Percentiles rank a stretch among this genome's conserved stretches.
phyloP scores from a whole-genome alignment of 2,797 vertebrate genomes.

The Paguma larvata region DNA sequence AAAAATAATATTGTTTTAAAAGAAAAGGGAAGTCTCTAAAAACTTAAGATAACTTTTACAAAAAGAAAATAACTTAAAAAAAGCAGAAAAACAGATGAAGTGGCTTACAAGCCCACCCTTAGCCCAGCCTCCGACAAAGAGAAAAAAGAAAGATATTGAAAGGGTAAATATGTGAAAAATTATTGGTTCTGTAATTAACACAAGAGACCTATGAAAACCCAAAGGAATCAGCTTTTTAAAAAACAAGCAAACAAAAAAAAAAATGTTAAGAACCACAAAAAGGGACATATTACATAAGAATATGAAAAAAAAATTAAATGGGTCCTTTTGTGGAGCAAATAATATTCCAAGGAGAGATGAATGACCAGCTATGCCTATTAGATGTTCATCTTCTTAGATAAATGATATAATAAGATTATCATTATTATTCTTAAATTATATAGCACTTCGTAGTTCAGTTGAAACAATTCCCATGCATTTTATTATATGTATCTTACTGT shows the following conservation, averaged over 20 bases:
- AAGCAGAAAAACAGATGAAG: neutral
- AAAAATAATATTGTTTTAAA: neutral
- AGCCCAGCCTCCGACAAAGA: neutral
- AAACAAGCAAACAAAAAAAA: neutral
- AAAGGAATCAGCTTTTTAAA: neutral
- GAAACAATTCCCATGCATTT: neutral
- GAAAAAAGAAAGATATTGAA: neutral
- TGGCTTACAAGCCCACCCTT: neutral
- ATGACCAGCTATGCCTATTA: neutral
- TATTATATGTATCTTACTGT: neutral
- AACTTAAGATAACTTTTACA: neutral
- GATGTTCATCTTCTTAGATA: neutral
- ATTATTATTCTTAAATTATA: neutral
- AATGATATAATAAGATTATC: neutral
- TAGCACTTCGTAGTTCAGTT: constrained; percentile 1
- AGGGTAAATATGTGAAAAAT: neutral
- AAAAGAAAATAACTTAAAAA: neutral
- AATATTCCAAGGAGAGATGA: neutral
- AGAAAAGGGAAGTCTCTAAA: neutral
- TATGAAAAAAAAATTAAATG: neutral
- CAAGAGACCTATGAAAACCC: neutral
- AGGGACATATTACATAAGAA: neutral
- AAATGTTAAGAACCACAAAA: neutral
- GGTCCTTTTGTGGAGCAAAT: neutral
- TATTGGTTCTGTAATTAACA: neutral